Evolutionary conservation across 2,888 invertebrate genomes (phyloP).

Genomic region (Syrphus vitripennis): DNA sequence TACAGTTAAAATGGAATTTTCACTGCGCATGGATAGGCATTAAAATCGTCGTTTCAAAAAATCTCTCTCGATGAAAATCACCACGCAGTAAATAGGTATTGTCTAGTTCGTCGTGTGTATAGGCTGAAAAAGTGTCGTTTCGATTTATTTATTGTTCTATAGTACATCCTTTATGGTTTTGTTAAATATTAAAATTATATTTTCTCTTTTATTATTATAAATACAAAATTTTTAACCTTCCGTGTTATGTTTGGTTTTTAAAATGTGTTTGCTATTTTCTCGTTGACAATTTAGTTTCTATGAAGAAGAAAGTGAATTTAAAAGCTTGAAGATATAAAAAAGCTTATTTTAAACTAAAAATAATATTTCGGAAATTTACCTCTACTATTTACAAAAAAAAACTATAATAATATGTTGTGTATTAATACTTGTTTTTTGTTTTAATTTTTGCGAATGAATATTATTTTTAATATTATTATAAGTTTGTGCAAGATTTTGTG

Average conservation of each 20-base stretch:
- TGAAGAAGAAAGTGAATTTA: neutral
- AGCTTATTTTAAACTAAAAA: neutral
- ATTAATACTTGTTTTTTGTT: too few species aligned
- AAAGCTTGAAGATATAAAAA: neutral
- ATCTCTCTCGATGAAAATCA: neutral
- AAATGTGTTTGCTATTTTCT: neutral
- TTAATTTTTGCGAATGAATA: too few species aligned
- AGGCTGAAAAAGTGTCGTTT: neutral
- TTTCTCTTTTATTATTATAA: neutral
- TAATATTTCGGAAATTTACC: too few species aligned
- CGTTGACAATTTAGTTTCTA: too few species aligned
- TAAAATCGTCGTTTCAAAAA: neutral
- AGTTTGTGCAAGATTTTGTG: constrained; percentile 8
- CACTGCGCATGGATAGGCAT: neutral
- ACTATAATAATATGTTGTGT: too few species aligned
- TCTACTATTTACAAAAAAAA: too few species aligned
- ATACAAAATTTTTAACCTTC: neutral
- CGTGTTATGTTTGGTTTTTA: neutral
- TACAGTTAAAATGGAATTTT: neutral
- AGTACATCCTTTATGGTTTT: neutral
- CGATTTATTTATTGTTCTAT: neutral
- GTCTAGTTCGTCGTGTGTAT: neutral
- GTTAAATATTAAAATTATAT: neutral
- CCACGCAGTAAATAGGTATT: neutral
- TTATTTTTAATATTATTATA: too few species aligned